Evolutionary conservation across 2,113 vertebrate species (phyloP), one percentile per base, ranked within the genome.

Genomic region (Anguilla rostrata): DNA sequence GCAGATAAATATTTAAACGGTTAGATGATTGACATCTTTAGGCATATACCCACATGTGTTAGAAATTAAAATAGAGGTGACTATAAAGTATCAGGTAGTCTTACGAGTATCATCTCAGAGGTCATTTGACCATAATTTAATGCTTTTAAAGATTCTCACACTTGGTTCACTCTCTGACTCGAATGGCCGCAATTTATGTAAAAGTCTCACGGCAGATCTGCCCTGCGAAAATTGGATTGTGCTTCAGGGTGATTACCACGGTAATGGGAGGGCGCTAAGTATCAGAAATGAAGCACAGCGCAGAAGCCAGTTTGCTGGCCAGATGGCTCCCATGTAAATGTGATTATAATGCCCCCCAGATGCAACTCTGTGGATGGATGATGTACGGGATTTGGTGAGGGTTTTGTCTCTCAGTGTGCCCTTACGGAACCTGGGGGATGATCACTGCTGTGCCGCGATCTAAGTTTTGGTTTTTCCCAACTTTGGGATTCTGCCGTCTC

Each of bases 231-330:
- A 40, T 78, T 40, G 63, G 66, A 43, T 75, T 46, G 41, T 60
- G 66, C 66, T 84, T 84, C 14, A 43, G 66, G 12, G 41, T 78
- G 66, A 84, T 84, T 78, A 60, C 66, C 43, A 78, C 66, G 75
- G 75, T 78, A 49, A 84, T 84, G 84, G 84, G 83, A 75, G n/a
- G 34, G 75, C 75, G n/a, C 75, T 78, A 29, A 40, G 39, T 41
- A 18, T 41, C 14, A 40, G n/a, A 78, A 78, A 78, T 40, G 71
- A 20, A 80, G 78, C 39, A 39, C 39, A 80, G 39, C 6, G 39
- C 78, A 20, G 39, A 6, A 80, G 78, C 29, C 34, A 41, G 15
- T 80, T 80, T 80, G 39, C 71, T 75, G 71, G 71, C 18, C 71
- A 75, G 71, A 75, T 29, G 71, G 71, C 71, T 75, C 71, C 34